Conservation (phyloP, 2,797 vertebrate genomes). For the Garrulus glandarius region DNA sequence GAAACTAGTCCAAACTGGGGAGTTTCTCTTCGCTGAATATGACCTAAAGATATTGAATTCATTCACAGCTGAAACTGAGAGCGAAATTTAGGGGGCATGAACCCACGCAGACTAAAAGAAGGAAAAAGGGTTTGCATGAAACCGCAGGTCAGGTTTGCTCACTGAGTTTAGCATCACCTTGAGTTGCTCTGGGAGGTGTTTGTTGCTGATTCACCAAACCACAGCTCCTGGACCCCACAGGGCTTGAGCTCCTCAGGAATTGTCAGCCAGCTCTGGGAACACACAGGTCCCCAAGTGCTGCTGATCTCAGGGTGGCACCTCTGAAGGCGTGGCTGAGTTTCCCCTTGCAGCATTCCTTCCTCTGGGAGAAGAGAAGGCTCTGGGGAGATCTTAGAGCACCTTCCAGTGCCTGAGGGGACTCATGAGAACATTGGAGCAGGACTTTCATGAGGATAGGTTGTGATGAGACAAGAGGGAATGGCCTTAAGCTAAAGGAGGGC, state of each 20-base stretch:
- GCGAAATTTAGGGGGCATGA: constrained; percentile 28
- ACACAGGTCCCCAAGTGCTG: too few relatives aligned
- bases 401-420: not conserved
- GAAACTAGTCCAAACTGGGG: not conserved
- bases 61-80: constrained; percentile 57
- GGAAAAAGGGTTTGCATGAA: constrained; percentile 28
- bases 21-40: not conserved
- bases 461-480: not conserved
- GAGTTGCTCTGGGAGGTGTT: not conserved
- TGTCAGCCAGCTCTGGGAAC: not conserved
- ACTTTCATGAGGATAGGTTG: not conserved
- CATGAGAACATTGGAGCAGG: not conserved
- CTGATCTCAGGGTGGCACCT: not conserved
- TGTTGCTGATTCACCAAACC: not conserved
- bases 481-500: not conserved
- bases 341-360: not conserved
- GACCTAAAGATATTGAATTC: not conserved
- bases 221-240: not conserved
- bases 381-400: not conserved
- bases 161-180: not conserved
- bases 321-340: not conserved
- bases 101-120: not conserved
- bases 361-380: not conserved
- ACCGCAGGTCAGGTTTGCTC: constrained; percentile 13
- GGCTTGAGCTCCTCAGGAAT: not conserved